Conservation (phyloP, 2,888 invertebrate genomes). For the Serripes groenlandicus region DNA sequence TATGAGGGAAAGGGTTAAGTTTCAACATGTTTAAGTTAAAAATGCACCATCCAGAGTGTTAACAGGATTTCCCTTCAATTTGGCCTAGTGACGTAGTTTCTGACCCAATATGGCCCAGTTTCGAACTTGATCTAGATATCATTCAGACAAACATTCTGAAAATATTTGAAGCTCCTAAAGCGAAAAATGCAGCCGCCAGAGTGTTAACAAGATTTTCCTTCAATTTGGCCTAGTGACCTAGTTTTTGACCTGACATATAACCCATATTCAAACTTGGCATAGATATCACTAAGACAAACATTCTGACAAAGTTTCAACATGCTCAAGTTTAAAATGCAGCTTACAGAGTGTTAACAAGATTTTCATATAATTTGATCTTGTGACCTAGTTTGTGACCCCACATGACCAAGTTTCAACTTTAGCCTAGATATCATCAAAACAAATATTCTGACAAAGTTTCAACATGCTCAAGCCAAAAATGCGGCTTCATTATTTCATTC, state of each 20-base stretch:
- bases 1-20: neutral
- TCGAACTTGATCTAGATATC: neutral
- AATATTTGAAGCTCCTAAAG: neutral
- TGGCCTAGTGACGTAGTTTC: too few species aligned
- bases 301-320: neutral
- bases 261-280: neutral
- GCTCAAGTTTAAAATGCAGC: neutral
- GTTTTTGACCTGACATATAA: neutral
- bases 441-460: neutral
- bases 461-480: neutral
- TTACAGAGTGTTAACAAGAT: neutral
- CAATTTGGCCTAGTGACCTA: neutral
- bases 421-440: neutral
- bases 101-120: too few species aligned
- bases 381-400: neutral
- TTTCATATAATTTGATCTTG: neutral
- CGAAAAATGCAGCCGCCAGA: neutral
- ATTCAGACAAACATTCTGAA: neutral
- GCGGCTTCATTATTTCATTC: neutral
- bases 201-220: neutral
- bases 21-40: too few species aligned
- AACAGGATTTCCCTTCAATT: too few species aligned
- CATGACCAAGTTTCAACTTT: neutral
- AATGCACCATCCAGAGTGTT: too few species aligned
- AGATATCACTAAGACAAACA: neutral